Conservation (phyloP, 2,113 vertebrate genomes). For the Oxyruncus cristatus region DNA sequence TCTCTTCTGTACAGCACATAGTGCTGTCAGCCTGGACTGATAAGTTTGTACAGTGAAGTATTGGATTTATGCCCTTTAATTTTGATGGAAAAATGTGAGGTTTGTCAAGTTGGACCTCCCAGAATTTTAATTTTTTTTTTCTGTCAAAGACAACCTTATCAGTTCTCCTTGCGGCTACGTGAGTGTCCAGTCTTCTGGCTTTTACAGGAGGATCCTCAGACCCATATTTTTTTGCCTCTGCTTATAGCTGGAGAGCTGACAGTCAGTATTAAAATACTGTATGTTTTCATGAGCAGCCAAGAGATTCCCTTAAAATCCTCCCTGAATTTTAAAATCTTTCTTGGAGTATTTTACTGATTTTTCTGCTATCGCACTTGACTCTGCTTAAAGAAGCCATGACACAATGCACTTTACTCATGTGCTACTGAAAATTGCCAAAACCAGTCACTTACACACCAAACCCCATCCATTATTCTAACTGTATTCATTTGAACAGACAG, state of each 20-base stretch:
- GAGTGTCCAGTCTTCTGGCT: not conserved
- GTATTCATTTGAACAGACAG: not conserved
- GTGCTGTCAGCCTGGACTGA: not conserved
- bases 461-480: not conserved
- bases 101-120: not conserved
- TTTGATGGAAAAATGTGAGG: not conserved
- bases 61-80: not conserved
- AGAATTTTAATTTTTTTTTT: not conserved
- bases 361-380: not conserved
- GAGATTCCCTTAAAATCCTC: not conserved
- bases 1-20: not conserved
- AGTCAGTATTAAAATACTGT: not conserved
- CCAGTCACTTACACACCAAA: not conserved
- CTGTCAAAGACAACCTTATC: not conserved
- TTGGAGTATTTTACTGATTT: not conserved
- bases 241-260: not conserved
- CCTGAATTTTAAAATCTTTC: not conserved
- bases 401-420: not conserved
- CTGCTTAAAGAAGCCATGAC: not conserved
- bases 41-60: not conserved
- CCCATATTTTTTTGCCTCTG: not conserved
- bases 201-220: not conserved
- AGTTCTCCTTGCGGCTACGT: not conserved
- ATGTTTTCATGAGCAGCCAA: not conserved
- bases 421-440: not conserved